Evolutionary conservation across 2,888 invertebrate genomes (phyloP).

Genomic region (Pterostichus madidus): DNA sequence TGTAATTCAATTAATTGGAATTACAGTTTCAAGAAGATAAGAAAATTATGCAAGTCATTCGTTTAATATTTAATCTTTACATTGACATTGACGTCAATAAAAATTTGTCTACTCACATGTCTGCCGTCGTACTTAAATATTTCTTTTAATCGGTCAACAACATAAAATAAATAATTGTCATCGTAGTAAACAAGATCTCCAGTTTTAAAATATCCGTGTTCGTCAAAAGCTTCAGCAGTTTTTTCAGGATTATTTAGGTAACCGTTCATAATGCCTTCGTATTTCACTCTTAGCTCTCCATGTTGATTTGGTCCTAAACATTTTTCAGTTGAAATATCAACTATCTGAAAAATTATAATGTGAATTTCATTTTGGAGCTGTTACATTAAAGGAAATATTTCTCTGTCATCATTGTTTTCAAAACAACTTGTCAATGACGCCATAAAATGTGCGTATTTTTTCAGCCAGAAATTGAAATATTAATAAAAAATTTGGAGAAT

Average conservation of each 20-base stretch:
- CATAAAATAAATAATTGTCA: conserved; percentile 74
- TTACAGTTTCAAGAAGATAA: too few species aligned
- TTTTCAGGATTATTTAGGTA: conserved; percentile 76
- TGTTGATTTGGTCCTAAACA: conserved; percentile 75
- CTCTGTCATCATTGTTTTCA: too few species aligned
- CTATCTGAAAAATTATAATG: conserved; percentile 72
- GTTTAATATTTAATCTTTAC: too few species aligned
- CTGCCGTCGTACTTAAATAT: conserved; percentile 76
- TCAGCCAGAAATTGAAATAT: too few species aligned
- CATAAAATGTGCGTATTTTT: too few species aligned
- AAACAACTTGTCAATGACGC: too few species aligned
- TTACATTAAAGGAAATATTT: too few species aligned
- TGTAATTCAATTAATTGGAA: too few species aligned
- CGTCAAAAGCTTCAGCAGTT: conserved; percentile 74
- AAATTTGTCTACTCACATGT: conserved; percentile 73
- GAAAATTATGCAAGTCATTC: too few species aligned
- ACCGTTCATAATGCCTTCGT: conserved; percentile 71
- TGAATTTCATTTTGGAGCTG: conserved; percentile 54
- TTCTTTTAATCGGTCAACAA: conserved; percentile 76
- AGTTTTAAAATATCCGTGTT: conserved; percentile 76
- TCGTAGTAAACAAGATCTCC: conserved; percentile 77
- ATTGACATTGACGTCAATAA: too few species aligned
- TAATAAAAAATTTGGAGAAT: too few species aligned
- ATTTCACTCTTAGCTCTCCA: conserved; percentile 78
- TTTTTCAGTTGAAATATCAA: conserved; percentile 75